Evolutionary conservation across 1,140 invertebrate species (phyloP).

Genomic region (Lepidotrigona ventralis): DNA sequence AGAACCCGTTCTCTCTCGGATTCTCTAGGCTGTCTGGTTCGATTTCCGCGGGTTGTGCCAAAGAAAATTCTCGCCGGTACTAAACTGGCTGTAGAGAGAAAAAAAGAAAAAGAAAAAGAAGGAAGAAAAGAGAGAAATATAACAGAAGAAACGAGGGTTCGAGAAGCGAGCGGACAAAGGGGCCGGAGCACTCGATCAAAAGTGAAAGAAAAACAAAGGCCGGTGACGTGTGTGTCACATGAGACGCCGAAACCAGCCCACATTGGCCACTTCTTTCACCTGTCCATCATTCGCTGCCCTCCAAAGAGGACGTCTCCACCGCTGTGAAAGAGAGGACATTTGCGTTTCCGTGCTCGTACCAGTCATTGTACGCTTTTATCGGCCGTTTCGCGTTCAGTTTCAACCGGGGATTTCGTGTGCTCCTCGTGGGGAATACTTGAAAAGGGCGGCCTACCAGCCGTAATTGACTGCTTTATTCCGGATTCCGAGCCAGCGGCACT

Average conservation of each 20-base stretch:
- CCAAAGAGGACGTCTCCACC: slow-evolving; percentile 67
- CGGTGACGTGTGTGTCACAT: slow-evolving; percentile 76
- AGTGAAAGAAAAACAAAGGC: slow-evolving; percentile 75
- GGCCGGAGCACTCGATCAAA: slow-evolving; percentile 76
- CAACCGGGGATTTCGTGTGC: slow-evolving; percentile 47
- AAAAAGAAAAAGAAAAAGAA: not conserved
- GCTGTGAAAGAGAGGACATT: slow-evolving; percentile 70
- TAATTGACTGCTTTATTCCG: slow-evolving; percentile 53
- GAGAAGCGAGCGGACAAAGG: slow-evolving; percentile 58
- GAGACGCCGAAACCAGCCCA: slow-evolving; percentile 79
- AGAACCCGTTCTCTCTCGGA: not conserved
- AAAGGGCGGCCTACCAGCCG: slow-evolving; percentile 29
- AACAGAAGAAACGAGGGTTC: slow-evolving; percentile 5
- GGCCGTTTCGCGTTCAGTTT: slow-evolving; percentile 56
- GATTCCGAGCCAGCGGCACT: slow-evolving; percentile 10
- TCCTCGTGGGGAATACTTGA: slow-evolving; percentile 55
- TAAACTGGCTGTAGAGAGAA: slow-evolving; percentile 51
- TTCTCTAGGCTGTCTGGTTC: slow-evolving; percentile 13
- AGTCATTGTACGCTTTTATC: slow-evolving; percentile 67
- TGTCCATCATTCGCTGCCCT: slow-evolving; percentile 76
- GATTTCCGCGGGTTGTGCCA: slow-evolving; percentile 39
- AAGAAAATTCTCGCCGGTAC: slow-evolving; percentile 44
- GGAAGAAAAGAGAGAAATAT: slow-evolving; percentile 30
- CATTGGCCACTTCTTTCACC: slow-evolving; percentile 81
- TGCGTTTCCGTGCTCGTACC: slow-evolving; percentile 67